A percentile compares a stretch with the other conserved stretches of the same genome.
Evolutionary conservation across 1,140 invertebrate genomes (phyloP).

Genomic region (Apis laboriosa): DNA sequence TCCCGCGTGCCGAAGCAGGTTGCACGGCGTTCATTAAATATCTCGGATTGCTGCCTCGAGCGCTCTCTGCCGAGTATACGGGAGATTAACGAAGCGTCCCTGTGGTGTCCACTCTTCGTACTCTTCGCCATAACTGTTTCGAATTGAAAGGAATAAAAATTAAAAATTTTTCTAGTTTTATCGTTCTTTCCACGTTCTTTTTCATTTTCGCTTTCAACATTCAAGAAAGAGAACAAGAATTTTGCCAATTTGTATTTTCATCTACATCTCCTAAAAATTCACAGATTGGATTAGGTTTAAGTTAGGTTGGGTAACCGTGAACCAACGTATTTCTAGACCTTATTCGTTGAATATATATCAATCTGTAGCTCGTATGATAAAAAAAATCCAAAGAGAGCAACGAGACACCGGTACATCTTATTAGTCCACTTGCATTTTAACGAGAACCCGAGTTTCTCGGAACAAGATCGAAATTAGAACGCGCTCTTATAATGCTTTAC

Average conservation of each 20-base stretch:
- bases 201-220: no score
- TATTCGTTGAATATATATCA: no score
- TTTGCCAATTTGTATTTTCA: no score
- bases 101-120: background rate
- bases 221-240: no score
- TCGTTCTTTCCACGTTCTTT: no score
- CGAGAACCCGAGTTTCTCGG: background rate
- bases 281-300: no score
- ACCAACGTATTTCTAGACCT: no score
- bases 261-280: no score
- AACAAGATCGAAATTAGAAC: background rate
- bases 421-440: background rate
- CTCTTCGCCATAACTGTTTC: background rate
- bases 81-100: conserved; percentile 17
- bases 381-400: background rate
- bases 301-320: no score
- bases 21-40: conserved; percentile 51
- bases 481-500: no score
- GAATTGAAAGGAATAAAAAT: background rate
- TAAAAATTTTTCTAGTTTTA: background rate
- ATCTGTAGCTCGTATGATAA: no score
- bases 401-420: no score
- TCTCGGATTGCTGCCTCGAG: conserved; percentile 21
- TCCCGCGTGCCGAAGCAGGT: conserved; percentile 19
- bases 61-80: background rate